These are phyloP conservation scores for Tachysurus vachellii DNA, from an alignment of 2,113 vertebrate genomes.

Conservation along the genomic window DNA sequence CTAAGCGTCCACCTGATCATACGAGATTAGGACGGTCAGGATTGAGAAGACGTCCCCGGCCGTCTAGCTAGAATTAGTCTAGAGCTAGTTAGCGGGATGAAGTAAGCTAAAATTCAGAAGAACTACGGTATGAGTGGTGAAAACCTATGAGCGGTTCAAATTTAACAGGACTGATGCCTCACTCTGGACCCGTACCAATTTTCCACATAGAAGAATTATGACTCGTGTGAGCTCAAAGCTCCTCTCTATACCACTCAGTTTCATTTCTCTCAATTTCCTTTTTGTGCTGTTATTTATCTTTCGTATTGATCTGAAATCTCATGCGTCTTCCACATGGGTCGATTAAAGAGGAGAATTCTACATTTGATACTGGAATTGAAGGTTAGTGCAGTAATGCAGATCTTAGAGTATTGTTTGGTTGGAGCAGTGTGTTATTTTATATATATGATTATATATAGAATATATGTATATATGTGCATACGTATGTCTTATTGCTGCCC, in stretches of 20 bases:
- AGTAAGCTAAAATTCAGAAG: neutral
- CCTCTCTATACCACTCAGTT: neutral
- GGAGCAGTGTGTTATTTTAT: neutral
- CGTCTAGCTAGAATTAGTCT: no score
- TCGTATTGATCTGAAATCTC: slow-evolving; percentile 13
- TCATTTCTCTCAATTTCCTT: neutral
- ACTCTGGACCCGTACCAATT: neutral
- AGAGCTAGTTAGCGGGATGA: neutral
- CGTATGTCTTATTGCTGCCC: neutral
- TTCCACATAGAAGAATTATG: neutral
- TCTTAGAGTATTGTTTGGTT: neutral
- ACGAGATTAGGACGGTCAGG: neutral
- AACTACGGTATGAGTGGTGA: neutral
- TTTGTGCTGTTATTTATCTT: slow-evolving; percentile 8
- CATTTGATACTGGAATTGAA: slow-evolving; percentile 3
- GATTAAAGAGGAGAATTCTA: slow-evolving; percentile 2
- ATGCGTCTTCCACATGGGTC: neutral
- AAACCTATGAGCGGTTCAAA: neutral
- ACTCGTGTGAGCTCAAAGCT: neutral
- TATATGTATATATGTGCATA: neutral
- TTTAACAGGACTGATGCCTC: neutral
- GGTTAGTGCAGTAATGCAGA: neutral
- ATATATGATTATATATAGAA: neutral
- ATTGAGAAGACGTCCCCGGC: no score
- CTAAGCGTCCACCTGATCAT: neutral